phyloP scores from a whole-genome alignment of 2,113 vertebrate genomes.

The Aphyosemion australe region DNA sequence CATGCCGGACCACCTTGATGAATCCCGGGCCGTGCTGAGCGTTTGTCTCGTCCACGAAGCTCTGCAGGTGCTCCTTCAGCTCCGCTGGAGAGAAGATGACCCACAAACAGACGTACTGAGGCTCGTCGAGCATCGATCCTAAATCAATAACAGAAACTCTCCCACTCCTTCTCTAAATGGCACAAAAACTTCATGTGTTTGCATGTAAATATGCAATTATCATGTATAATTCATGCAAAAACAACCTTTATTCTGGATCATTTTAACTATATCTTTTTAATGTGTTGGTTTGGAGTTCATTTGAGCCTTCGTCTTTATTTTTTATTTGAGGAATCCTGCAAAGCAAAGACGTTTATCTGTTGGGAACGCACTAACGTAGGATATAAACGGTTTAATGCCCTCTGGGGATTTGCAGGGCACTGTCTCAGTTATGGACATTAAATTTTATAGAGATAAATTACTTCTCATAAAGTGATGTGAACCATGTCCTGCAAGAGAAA shows the following conservation, averaged over 20 bases:
- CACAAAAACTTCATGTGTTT: background rate
- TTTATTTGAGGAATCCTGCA: too few relatives aligned
- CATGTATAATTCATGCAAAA: too few relatives aligned
- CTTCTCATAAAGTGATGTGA: background rate
- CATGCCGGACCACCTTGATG: conserved; percentile 91
- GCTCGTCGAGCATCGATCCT: conserved; percentile 8
- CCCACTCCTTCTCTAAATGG: too few relatives aligned
- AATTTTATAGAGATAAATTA: background rate
- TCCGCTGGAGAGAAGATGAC: conserved; percentile 79
- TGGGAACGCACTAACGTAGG: background rate
- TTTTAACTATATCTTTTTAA: too few relatives aligned
- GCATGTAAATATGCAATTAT: background rate
- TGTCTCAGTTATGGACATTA: background rate
- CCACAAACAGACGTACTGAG: conserved; percentile 24
- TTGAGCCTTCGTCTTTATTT: too few relatives aligned
- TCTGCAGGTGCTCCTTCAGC: conserved; percentile 88
- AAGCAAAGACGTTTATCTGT: background rate
- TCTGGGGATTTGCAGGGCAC: background rate
- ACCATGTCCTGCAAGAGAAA: background rate
- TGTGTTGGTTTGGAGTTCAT: too few relatives aligned
- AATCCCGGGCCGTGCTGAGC: conserved; percentile 81
- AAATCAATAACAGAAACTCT: conserved; percentile 1
- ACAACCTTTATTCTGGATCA: too few relatives aligned
- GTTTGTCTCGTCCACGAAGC: conserved; percentile 89
- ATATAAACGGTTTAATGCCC: background rate